These are phyloP conservation scores for Gulo gulo DNA, from an alignment of 2,113 vertebrate species.

Conservation along the genomic window DNA sequence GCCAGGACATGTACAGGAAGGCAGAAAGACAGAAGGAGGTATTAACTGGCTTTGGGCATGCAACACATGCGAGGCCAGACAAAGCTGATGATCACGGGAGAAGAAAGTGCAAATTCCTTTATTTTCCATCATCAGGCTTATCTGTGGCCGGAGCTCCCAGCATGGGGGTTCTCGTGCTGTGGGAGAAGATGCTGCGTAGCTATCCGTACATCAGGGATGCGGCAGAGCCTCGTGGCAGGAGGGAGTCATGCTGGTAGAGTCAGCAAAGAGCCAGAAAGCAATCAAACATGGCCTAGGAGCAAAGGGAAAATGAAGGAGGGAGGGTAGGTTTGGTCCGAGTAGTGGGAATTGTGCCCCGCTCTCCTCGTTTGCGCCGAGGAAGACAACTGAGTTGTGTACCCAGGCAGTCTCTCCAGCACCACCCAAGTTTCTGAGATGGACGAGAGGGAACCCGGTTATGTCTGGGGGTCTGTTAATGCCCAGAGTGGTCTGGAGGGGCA, in stretches of 20 bases:
- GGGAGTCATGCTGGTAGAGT: too few relatives aligned
- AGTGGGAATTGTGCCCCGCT: fast-evolving
- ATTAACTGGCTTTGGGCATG: background rate
- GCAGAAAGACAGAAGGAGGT: background rate
- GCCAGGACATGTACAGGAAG: background rate
- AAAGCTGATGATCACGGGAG: background rate
- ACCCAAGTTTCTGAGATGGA: background rate
- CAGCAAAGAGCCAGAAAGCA: background rate
- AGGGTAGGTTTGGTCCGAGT: too few relatives aligned
- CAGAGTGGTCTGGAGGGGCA: too few relatives aligned
- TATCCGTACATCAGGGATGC: fast-evolving
- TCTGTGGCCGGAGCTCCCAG: background rate
- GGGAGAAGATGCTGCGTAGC: background rate
- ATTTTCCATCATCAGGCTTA: background rate
- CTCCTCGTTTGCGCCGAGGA: background rate
- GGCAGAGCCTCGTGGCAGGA: background rate
- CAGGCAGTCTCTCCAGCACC: fast-evolving
- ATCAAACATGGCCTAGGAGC: fast-evolving
- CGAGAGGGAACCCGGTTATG: background rate
- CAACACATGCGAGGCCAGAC: background rate
- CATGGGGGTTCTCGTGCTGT: background rate
- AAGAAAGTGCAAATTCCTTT: background rate
- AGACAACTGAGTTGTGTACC: background rate
- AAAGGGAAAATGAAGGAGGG: background rate
- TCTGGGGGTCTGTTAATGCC: background rate